Evolutionary conservation across 2,113 vertebrate species (phyloP), one percentile per base, ranked within the genome.

Genomic region (Gopherus flavomarginatus): DNA sequence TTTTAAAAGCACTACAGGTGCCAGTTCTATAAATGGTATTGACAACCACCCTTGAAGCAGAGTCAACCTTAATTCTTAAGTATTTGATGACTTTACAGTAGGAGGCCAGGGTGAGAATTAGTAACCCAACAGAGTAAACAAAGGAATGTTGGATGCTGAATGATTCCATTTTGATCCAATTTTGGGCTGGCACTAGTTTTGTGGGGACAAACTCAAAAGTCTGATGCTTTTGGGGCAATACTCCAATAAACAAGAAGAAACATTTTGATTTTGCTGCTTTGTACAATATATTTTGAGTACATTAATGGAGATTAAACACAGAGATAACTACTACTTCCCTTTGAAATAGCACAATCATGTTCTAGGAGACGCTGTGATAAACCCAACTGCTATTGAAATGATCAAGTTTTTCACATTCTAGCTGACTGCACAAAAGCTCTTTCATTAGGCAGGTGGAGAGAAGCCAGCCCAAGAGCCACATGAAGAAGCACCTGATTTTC

Each of bases 381-480:
- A 92, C 83, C 54, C 83, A 92, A 92, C 62, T 92, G 90, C 90
- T 87, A 78, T 83, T 92, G 90, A 92, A 92, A 87, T 87, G 69
- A 92, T 92, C 69, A 92, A 47, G 42, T 83, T 87, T 65, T 92
- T 77, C 54, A 92, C 85, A 88, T 92, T 62, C 54, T 83, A 57
- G 27, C 80, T n/a, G 69, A 87, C 85, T 83, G 83, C 69, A 83
- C 90, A 87, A 92, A 86, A 78, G 80, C 29, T 83, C 69, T 92
- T 92, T 92, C 90, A 92, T 92, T 88, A 92, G 65, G 85, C 85
- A 92, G 90, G 80, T 92, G 54, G 85, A 79, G 90, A 78, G 90
- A 69, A 92, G 50, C 78, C 90, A 92, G 80, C 69, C 85, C 83
- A 87, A 81, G 80, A 88, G 83, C 52, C 69, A 83, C 78, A 88